Evolutionary conservation across 2,888 invertebrate genomes (phyloP), one percentile per base, ranked within the genome.

Genomic region (Biston stratarius): DNA sequence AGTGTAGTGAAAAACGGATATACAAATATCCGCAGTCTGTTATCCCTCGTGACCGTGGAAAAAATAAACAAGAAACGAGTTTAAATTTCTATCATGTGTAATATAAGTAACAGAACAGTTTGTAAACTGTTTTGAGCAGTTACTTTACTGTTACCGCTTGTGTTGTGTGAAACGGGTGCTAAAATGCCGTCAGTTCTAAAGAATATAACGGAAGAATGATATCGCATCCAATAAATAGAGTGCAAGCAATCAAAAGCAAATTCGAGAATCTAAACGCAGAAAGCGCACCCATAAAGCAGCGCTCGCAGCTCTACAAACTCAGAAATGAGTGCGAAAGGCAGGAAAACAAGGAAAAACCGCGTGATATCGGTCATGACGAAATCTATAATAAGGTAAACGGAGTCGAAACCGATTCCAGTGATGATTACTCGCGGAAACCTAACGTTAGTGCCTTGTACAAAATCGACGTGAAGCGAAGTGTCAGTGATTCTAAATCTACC

Each of bases 181-280:
- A 83, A 89, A 87, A 92, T 91, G 91, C 82, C 83, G 83, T 82
- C 78, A 74, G 77, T 76, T 74, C 75, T 69, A 73, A 82, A 78
- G 83, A 91, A 89, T 74, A 75, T 69, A 72, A 81, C 78, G 83
- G 91, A 90, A 93, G 86, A 86, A 91, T 94, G 94, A 84, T 91
- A 89, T 90, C 92, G 71, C 86, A 89, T 81, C 83, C 88, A 69
- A 87, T 88, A 79, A 94, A 93, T 80, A 92, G 95, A 89, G 96
- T 96, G 52, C 95, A 95, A 91, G 94, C 94, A 58, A 96, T 96
- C 71, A 95, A 95, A 82, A 95, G 92, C 85, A 95, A 95, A 87
- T 96, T 96, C 79, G 96, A 96, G 79, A 94, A 89, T 81, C 82
- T 94, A 61, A 93, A 82, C 65, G 78, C 77, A 6, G 90, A 92